Evolutionary conservation across 2,113 vertebrate species (phyloP).

Genomic region (Bujurquina vittata): DNA sequence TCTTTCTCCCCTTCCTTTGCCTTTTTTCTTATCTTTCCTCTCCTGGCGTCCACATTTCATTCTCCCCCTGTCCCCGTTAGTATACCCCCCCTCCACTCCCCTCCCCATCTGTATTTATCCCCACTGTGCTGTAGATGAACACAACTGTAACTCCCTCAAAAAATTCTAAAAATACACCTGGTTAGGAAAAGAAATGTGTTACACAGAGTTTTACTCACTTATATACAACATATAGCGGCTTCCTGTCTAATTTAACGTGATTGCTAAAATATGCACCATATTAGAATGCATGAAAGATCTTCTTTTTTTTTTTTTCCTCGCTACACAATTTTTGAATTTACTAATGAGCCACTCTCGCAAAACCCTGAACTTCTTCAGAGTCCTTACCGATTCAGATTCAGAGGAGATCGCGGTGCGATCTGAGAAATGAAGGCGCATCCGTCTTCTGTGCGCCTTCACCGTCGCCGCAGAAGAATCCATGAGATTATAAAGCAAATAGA

Average conservation of each 20-base stretch:
- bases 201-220: background rate
- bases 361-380: background rate
- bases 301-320: background rate
- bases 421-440: background rate
- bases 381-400: background rate
- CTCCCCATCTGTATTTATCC: background rate
- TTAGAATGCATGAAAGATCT: background rate
- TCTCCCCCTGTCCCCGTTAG: background rate
- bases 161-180: conserved; percentile 11
- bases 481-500: background rate
- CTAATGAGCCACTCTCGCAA: background rate
- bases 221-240: background rate
- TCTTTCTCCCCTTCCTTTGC: background rate
- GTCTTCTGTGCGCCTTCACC: background rate
- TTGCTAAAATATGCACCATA: conserved; percentile 9
- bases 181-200: background rate
- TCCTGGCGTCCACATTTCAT: background rate
- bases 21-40: background rate
- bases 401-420: background rate
- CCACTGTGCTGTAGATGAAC: background rate
- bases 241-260: background rate
- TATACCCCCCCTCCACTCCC: background rate
- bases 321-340: background rate
- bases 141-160: background rate
- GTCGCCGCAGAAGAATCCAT: background rate